Conservation (phyloP, 2,797 vertebrate species). For the Typhlichthys subterraneus region DNA sequence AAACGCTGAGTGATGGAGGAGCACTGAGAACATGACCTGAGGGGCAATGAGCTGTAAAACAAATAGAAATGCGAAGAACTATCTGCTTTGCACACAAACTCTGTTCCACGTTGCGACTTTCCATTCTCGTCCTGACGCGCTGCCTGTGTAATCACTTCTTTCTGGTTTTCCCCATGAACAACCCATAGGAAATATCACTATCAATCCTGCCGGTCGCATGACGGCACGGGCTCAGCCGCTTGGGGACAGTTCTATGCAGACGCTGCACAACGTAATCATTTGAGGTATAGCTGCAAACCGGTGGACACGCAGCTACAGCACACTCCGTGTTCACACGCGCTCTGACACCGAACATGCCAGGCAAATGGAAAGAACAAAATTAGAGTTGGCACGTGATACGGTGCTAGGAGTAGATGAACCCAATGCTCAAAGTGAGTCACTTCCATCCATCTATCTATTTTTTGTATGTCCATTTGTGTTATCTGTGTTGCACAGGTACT, state of each 20-base stretch:
- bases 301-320: conserved; percentile 1
- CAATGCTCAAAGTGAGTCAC: neutral
- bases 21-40: conserved; percentile 68
- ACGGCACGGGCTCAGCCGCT: conserved; percentile 48
- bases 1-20: conserved; percentile 75
- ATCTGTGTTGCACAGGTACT: too few relatives aligned
- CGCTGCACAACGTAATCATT: conserved; percentile 54
- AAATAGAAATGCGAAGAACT: conserved; percentile 70
- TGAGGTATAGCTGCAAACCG: conserved; percentile 13
- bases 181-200: conserved; percentile 61
- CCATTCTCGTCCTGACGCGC: conserved; percentile 56
- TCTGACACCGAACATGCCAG: conserved; percentile 4
- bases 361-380: conserved; percentile 20
- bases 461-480: too few relatives aligned
- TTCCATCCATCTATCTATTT: neutral
- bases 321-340: conserved; percentile 11
- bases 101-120: conserved; percentile 53
- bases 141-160: conserved; percentile 60
- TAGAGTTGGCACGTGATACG: neutral
- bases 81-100: conserved; percentile 64
- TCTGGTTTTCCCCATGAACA: conserved; percentile 44
- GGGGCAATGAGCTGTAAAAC: conserved; percentile 77
- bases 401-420: conserved; percentile 11
- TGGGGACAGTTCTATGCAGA: conserved; percentile 48
- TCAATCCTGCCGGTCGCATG: conserved; percentile 60